These are phyloP conservation scores for Drosophila aff. DNA, from an alignment of 1,140 invertebrate species.

Conservation along the genomic window DNA sequence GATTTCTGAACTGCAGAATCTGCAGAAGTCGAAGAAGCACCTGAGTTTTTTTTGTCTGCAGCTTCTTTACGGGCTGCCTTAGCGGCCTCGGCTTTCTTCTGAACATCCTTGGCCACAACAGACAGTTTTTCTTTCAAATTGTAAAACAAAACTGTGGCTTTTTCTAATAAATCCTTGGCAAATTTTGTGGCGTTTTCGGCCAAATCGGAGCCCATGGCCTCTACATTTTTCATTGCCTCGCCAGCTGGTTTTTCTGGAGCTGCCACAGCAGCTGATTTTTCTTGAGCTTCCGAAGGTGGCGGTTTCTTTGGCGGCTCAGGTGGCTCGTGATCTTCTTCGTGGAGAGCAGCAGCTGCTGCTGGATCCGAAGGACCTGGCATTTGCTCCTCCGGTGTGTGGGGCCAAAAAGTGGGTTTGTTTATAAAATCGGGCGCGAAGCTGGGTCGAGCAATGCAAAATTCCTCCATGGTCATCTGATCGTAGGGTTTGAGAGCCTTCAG, in stretches of 20 bases:
- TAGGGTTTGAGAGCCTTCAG: constrained; percentile 86
- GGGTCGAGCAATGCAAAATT: constrained; percentile 90
- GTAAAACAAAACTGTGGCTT: constrained; percentile 10
- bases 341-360: constrained; percentile 17
- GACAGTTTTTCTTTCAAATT: constrained; percentile 12
- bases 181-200: constrained; percentile 23
- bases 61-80: constrained; percentile 11
- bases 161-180: constrained; percentile 19
- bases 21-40: background rate
- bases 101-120: constrained; percentile 10
- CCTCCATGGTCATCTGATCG: constrained; percentile 95
- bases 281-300: background rate
- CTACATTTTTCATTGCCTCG: constrained; percentile 10
- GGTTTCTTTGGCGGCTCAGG: constrained; percentile 20
- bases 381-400: constrained; percentile 88
- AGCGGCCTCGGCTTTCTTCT: constrained; percentile 11
- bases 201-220: constrained; percentile 10
- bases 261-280: background rate
- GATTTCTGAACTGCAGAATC: background rate
- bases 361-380: constrained; percentile 49
- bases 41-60: background rate
- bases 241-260: background rate
- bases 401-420: constrained; percentile 92
- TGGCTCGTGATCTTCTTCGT: constrained; percentile 14
- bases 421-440: constrained; percentile 88